These are phyloP conservation scores for Zaprionus taronus DNA, from an alignment of 1,140 invertebrate genomes.

Conservation along the genomic window DNA sequence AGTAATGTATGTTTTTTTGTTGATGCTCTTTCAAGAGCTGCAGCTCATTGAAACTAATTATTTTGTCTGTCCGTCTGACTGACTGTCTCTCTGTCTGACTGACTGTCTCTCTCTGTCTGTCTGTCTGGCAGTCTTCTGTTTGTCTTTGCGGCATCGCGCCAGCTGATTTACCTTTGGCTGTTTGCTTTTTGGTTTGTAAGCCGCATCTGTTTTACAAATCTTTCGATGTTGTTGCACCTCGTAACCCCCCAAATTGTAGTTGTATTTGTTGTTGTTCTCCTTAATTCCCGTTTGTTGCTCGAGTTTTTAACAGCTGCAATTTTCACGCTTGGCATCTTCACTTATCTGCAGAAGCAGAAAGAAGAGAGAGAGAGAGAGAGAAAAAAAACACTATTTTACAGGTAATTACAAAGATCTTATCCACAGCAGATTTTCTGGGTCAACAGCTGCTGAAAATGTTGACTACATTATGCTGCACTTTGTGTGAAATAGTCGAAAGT, in stretches of 20 bases:
- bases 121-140: slow-evolving; percentile 20
- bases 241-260: slow-evolving; percentile 10
- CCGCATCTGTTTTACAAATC: slow-evolving; percentile 34
- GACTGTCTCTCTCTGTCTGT: background rate
- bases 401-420: slow-evolving; percentile 72
- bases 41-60: slow-evolving; percentile 72
- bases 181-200: slow-evolving; percentile 63
- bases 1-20: slow-evolving; percentile 17
- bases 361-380: background rate
- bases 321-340: slow-evolving; percentile 58
- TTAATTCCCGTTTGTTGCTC: slow-evolving; percentile 38
- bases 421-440: slow-evolving; percentile 48
- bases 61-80: slow-evolving; percentile 41
- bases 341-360: slow-evolving; percentile 17
- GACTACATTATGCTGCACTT: slow-evolving; percentile 46
- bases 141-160: slow-evolving; percentile 38
- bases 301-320: slow-evolving; percentile 70
- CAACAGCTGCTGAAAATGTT: slow-evolving; percentile 30
- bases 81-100: slow-evolving; percentile 22
- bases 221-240: slow-evolving; percentile 36
- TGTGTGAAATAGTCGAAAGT: slow-evolving; percentile 8
- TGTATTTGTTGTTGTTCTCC: slow-evolving; percentile 12
- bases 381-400: slow-evolving; percentile 30
- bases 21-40: slow-evolving; percentile 57
- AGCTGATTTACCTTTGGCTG: slow-evolving; percentile 74